Evolutionary conservation across 1,140 invertebrate genomes (phyloP).

Genomic region (Hermetia illucens): DNA sequence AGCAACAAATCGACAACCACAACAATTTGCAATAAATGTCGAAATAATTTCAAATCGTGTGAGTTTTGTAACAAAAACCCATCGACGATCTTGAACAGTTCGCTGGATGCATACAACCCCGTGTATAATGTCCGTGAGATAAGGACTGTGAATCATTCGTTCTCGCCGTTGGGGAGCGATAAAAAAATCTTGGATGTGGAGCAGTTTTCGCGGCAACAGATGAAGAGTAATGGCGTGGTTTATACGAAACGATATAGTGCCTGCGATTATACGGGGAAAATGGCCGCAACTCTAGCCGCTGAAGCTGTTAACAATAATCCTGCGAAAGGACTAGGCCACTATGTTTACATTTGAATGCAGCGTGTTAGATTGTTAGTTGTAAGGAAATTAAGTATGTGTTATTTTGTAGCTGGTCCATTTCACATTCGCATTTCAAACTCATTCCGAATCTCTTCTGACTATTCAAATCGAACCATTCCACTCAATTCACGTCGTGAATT

Average conservation of each 20-base stretch:
- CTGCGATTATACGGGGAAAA: too few relatives aligned
- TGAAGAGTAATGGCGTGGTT: too few relatives aligned
- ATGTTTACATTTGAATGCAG: slow-evolving; percentile 23
- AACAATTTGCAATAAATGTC: slow-evolving; percentile 9
- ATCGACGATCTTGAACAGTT: slow-evolving; percentile 5
- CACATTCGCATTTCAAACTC: too few relatives aligned
- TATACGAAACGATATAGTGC: too few relatives aligned
- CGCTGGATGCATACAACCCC: slow-evolving; percentile 18
- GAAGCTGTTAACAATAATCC: slow-evolving; percentile 29
- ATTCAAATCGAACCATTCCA: too few relatives aligned
- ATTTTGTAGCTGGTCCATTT: too few relatives aligned
- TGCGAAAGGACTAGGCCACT: slow-evolving; percentile 25
- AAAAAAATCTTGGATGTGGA: slow-evolving; percentile 27
- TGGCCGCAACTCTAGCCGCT: slow-evolving; percentile 4
- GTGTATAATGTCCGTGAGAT: slow-evolving; percentile 30
- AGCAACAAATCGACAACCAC: neutral
- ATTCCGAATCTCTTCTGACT: too few relatives aligned
- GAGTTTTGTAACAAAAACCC: slow-evolving; percentile 16
- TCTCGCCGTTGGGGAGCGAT: slow-evolving; percentile 27
- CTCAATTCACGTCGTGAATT: too few relatives aligned
- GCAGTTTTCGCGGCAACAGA: too few relatives aligned
- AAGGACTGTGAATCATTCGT: slow-evolving; percentile 23
- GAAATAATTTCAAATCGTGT: slow-evolving; percentile 12
- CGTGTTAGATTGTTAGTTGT: too few relatives aligned
- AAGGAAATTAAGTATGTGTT: too few relatives aligned